phyloP scores from a whole-genome alignment of 2,797 vertebrate species.

The Adelosebastes latens region DNA sequence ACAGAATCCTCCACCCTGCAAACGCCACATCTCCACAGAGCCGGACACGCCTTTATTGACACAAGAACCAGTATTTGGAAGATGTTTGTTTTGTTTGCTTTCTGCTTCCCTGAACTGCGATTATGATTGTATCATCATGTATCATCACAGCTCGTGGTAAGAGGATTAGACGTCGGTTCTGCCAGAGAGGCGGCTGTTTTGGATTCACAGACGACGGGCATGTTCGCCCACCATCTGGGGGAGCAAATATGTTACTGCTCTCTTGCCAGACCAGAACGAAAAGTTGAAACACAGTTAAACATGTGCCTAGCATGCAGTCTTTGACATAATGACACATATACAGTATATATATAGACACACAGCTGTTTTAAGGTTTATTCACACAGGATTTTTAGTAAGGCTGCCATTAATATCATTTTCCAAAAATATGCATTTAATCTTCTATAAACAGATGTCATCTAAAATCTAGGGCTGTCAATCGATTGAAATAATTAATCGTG shows the following conservation, averaged over 20 bases:
- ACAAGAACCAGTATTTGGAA: constrained; percentile 32
- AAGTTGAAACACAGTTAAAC: constrained; percentile 48
- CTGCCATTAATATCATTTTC: not conserved
- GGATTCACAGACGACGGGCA: constrained; percentile 52
- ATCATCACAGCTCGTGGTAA: constrained; percentile 70
- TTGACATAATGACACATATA: constrained; percentile 9
- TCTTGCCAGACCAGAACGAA: constrained; percentile 54
- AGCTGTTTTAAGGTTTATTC: not conserved
- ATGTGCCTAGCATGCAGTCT: not conserved
- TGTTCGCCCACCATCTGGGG: constrained; percentile 67
- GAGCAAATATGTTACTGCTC: constrained; percentile 59
- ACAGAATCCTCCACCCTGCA: constrained; percentile 24
- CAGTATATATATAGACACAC: not conserved
- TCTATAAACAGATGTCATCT: not conserved
- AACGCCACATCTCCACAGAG: constrained; percentile 8
- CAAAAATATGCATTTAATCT: not conserved
- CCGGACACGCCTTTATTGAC: constrained; percentile 4
- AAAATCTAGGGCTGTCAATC: no score
- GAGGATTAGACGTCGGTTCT: constrained; percentile 69
- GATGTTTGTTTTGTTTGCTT: constrained; percentile 61
- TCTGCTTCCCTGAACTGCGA: constrained; percentile 51
- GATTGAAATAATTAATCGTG: accelerated
- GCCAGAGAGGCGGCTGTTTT: constrained; percentile 63
- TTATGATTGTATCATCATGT: constrained; percentile 69
- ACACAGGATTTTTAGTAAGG: not conserved